Evolutionary conservation across 1,140 invertebrate species (phyloP), one percentile per base, ranked within the genome.

Genomic region (Penaeus chinensis): DNA sequence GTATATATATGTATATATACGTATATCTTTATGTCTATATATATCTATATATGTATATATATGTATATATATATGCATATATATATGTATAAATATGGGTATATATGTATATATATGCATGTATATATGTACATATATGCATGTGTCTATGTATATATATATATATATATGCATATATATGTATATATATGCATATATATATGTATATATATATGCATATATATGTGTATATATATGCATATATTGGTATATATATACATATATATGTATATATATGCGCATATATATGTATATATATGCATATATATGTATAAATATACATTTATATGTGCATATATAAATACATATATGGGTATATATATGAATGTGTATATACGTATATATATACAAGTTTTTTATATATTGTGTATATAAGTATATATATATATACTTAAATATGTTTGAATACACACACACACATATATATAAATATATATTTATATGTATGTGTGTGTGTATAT

Each of bases 401-500:
- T 66, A 66, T 66, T 7, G 27, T 66, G 18, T 66, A 66, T 66
- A 16, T 66, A 66, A n/a, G 22, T 66, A 66, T 66, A 66, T 4
- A 7, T 4, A 66, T 7, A 66, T 16, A 7, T 69, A 69, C 3
- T 8, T 69, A 18, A n/a, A 69, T 69, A 69, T 69, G 22, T 69
- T 24, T 69, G 22, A 7, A 22, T 69, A 8, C 22, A 69, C 22
- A 69, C 22, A 69, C 22, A 69, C 22, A 69, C 22, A 69, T 69
- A 69, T 69, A 69, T 69, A 69, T 69, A 69, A 4, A 69, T 69
- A 69, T 69, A 69, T 69, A 69, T 69, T n/a, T 69, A 69, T 69
- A 69, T 69, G 27, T 16, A 69, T 69, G 27, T 69, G 27, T 16
- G 27, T 69, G 27, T 16, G 27, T 16, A 69, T 18, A 69, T 18